phyloP scores from a whole-genome alignment of 2,888 invertebrate species.

The Epinotia ramella region DNA sequence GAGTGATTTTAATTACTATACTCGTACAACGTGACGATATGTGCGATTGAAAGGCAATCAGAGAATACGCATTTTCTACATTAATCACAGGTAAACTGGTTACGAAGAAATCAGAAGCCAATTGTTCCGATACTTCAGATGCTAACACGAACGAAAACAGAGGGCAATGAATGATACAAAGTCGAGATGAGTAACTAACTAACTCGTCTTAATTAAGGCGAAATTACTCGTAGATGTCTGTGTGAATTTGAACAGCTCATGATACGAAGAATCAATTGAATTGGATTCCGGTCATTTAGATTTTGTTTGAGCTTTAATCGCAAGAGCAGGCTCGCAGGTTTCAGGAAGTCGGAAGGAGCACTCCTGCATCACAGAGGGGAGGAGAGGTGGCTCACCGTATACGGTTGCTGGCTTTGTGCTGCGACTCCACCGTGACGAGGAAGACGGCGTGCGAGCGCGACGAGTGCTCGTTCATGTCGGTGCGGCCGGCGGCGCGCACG shows the following conservation, averaged over 20 bases:
- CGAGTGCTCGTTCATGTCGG: slow-evolving; percentile 99
- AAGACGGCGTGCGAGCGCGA: slow-evolving; percentile 99
- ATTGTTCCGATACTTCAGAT: slow-evolving; percentile 6
- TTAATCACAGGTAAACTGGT: slow-evolving; percentile 5
- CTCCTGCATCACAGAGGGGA: not conserved
- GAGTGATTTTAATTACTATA: not conserved
- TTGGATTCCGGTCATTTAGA: slow-evolving; percentile 15
- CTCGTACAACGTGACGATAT: slow-evolving; percentile 15
- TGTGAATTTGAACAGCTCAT: slow-evolving; percentile 32
- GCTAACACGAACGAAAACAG: slow-evolving; percentile 27
- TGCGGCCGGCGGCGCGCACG: slow-evolving; percentile 97
- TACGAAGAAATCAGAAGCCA: not conserved
- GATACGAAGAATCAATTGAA: slow-evolving; percentile 17
- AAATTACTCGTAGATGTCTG: slow-evolving; percentile 35
- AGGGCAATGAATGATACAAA: slow-evolving; percentile 40
- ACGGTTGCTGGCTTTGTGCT: slow-evolving; percentile 74
- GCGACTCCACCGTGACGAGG: slow-evolving; percentile 98
- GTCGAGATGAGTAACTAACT: slow-evolving; percentile 42
- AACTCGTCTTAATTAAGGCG: slow-evolving; percentile 39
- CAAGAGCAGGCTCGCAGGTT: not conserved
- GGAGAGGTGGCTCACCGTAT: slow-evolving; percentile 67
- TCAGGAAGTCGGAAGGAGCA: not conserved
- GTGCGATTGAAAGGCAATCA: not conserved
- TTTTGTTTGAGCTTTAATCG: slow-evolving; percentile 6
- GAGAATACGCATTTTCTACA: slow-evolving; percentile 9